Base-by-base conservation (phyloP, 1,140 invertebrate species). In the Hesperophylax magnus region DNA sequence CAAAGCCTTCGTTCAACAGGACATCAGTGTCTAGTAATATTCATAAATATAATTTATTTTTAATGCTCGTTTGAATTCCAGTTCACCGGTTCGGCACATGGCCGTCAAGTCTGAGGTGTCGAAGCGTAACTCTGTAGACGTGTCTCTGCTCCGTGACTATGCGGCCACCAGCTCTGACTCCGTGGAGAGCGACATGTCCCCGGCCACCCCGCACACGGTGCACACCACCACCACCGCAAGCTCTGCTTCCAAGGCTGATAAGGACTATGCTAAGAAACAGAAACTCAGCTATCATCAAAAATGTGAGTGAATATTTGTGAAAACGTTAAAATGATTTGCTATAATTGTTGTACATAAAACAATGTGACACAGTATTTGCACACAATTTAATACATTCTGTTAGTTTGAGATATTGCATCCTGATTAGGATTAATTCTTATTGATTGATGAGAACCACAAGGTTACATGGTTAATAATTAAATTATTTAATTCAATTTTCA, bases 41-140 rank as follows among this genome's bases (percentile, higher is more conserved):
- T 31, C 31, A 31, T 31, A 31, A 31, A 31, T 31, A 31, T 31
- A 56, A 58, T 58, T 58, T 17, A 6, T 18, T 58, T 60, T 20
- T 3, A 60, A 60, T 56, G 11, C 9, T 39, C 60, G 15, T 71
- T 67, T 67, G 63, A 47, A 9, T 80, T 80, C 74, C 63, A 83
- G 82, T 63, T 71, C 82, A 53, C 82, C 82, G 0, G 63, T 81
- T 5, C 79, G 79, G 24, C 76, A 83, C 24, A 8, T 54, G 63
- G 47, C n/a, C 8, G 27, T 82, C 7, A 85, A 85, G 79, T 20
- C 71, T 22, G 84, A 85, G 71, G 79, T 85, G 6, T 81, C 84
- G 0, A 85, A 85, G 61, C 75, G 84, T 2, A 85, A 85, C 60
- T 85, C 84, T 31, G 84, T 85, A 5, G 84, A 85, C 67, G 82